phyloP scores from a whole-genome alignment of 2,113 vertebrate genomes.

The Mastomys natalensis region DNA sequence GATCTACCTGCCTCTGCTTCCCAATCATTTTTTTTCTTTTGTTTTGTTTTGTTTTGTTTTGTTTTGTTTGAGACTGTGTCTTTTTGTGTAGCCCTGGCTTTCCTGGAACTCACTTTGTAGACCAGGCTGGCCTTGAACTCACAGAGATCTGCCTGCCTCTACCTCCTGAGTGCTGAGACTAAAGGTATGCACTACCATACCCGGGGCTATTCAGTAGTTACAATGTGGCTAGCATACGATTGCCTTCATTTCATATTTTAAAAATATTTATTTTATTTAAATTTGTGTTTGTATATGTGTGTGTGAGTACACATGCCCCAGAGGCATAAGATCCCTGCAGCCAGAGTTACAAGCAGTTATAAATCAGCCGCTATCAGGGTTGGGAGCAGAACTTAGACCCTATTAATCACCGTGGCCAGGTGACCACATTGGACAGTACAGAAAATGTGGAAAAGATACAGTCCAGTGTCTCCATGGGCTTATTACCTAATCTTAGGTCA shows the following conservation, averaged over 20 bases:
- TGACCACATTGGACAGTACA: neutral
- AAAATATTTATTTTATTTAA: neutral
- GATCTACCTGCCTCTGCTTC: neutral
- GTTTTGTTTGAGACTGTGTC: neutral
- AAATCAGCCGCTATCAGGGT: neutral
- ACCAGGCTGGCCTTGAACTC: neutral
- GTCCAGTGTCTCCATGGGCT: neutral
- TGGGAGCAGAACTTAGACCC: neutral
- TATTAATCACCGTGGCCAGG: neutral
- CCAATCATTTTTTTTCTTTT: no score
- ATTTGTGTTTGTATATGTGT: neutral
- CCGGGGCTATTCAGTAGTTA: neutral
- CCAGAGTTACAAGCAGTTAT: no score
- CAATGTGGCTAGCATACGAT: neutral
- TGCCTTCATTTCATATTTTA: slow-evolving; percentile 9
- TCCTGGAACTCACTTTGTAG: neutral
- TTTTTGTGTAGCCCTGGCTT: neutral
- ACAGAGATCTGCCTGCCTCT: neutral
- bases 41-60: neutral
- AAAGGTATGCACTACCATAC: neutral
- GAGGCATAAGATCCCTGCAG: neutral
- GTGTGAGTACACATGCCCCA: no score
- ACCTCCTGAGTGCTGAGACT: neutral
- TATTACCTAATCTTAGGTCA: neutral
- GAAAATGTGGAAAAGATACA: neutral